phyloP scores from a whole-genome alignment of 1,140 invertebrate species.

The Procambarus clarkii region DNA sequence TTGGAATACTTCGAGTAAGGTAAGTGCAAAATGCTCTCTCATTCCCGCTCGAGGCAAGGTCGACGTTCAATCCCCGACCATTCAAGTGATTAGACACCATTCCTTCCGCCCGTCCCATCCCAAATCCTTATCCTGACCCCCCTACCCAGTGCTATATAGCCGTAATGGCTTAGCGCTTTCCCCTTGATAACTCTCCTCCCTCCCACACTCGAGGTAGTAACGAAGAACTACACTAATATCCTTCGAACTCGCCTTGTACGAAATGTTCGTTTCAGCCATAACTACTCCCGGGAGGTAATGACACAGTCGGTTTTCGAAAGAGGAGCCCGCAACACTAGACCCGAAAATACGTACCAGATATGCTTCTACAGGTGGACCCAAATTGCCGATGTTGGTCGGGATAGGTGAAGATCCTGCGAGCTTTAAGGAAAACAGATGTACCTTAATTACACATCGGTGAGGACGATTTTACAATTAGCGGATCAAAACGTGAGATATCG shows the following conservation, averaged over 20 bases:
- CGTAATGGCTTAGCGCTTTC: no score
- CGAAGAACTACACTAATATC: neutral
- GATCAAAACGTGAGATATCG: constrained; percentile 31
- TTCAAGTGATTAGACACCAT: no score
- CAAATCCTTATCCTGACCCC: no score
- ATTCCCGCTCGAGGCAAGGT: neutral
- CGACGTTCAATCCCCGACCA: no score
- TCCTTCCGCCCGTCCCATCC: no score
- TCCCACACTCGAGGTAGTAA: neutral
- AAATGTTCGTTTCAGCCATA: constrained; percentile 8
- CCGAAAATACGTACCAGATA: constrained; percentile 26
- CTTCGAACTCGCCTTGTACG: neutral
- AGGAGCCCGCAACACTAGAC: constrained; percentile 10
- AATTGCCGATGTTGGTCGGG: constrained; percentile 10
- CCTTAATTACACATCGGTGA: constrained; percentile 33
- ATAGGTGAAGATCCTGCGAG: constrained; percentile 12
- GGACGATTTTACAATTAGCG: constrained; percentile 48
- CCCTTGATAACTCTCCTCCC: no score
- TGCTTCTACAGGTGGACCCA: constrained; percentile 35
- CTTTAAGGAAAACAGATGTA: constrained; percentile 33
- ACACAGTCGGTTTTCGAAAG: constrained; percentile 12
- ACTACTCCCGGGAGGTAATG: constrained; percentile 23
- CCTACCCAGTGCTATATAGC: no score
- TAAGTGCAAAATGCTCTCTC: no score
- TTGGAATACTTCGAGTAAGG: no score